These are phyloP conservation scores for Echinops telfairi DNA, from an alignment of 2,113 vertebrate genomes.

Conservation along the genomic window DNA sequence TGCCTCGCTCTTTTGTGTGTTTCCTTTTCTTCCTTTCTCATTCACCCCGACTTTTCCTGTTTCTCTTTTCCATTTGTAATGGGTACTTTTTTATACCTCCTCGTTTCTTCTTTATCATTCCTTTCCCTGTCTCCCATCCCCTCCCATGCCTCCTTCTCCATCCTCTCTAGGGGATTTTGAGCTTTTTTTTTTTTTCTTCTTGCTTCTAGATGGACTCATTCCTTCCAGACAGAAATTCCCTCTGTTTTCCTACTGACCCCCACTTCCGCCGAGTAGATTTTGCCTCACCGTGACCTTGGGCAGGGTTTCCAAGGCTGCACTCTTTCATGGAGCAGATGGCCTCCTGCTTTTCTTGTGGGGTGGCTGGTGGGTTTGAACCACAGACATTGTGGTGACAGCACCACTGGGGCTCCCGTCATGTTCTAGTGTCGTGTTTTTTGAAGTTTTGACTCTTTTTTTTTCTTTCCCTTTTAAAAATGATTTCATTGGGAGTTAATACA, in stretches of 20 bases:
- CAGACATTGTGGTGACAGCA: too few species aligned
- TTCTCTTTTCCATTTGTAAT: slow-evolving; percentile 24
- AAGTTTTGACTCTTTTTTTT: too few species aligned
- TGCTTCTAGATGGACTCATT: neutral
- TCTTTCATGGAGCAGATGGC: too few species aligned
- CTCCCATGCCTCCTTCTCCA: neutral
- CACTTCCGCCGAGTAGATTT: too few species aligned
- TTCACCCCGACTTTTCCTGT: neutral
- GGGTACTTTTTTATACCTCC: neutral
- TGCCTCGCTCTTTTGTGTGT: neutral
- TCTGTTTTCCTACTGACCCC: neutral
- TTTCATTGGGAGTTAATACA: too few species aligned
- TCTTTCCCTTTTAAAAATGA: too few species aligned
- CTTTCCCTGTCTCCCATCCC: neutral
- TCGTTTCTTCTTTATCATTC: neutral
- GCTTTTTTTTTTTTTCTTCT: neutral
- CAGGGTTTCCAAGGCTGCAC: too few species aligned
- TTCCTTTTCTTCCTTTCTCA: neutral
- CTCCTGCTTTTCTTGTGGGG: too few species aligned
- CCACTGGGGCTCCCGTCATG: too few species aligned
- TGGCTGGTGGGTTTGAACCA: too few species aligned
- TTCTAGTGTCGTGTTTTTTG: too few species aligned
- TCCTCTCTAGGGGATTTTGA: neutral
- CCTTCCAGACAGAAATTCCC: neutral
- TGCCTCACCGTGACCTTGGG: too few species aligned